phyloP scores from a whole-genome alignment of 2,888 invertebrate species.

The Erpobdella octoculata region DNA sequence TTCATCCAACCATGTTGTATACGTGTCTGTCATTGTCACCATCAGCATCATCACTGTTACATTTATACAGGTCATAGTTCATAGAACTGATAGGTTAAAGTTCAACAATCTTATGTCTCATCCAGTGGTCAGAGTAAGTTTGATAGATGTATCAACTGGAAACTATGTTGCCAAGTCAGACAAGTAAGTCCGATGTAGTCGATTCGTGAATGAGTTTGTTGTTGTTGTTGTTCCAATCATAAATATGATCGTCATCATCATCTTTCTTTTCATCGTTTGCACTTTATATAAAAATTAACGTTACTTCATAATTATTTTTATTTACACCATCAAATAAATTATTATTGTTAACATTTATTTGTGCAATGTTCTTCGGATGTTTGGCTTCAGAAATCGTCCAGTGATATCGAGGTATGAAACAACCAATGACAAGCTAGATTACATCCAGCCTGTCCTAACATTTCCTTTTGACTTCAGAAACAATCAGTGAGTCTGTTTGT shows the following conservation, averaged over 20 bases:
- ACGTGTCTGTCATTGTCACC: not conserved
- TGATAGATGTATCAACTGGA: conserved; percentile 59
- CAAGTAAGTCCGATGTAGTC: conserved; percentile 45
- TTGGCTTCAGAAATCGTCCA: conserved; percentile 47
- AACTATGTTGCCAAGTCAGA: conserved; percentile 56
- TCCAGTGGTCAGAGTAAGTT: conserved; percentile 61
- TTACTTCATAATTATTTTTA: too few relatives aligned
- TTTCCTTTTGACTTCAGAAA: conserved; percentile 59
- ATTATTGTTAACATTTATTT: not conserved
- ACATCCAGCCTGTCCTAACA: conserved; percentile 60
- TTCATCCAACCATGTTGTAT: not conserved
- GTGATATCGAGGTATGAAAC: conserved; percentile 56
- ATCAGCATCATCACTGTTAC: not conserved
- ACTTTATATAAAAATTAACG: too few relatives aligned
- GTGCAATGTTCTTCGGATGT: not conserved
- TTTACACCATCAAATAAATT: too few relatives aligned
- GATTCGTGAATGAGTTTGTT: not conserved
- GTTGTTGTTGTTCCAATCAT: too few relatives aligned
- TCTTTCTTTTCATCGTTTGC: too few relatives aligned
- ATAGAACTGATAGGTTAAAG: conserved; percentile 59
- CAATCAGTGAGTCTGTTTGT: conserved; percentile 52
- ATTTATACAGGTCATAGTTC: conserved; percentile 56
- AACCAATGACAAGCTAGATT: conserved; percentile 49
- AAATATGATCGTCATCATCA: too few relatives aligned
- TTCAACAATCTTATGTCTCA: conserved; percentile 59